phyloP scores from a whole-genome alignment of 1,140 invertebrate genomes.

The Alviniconcha marisindica region DNA sequence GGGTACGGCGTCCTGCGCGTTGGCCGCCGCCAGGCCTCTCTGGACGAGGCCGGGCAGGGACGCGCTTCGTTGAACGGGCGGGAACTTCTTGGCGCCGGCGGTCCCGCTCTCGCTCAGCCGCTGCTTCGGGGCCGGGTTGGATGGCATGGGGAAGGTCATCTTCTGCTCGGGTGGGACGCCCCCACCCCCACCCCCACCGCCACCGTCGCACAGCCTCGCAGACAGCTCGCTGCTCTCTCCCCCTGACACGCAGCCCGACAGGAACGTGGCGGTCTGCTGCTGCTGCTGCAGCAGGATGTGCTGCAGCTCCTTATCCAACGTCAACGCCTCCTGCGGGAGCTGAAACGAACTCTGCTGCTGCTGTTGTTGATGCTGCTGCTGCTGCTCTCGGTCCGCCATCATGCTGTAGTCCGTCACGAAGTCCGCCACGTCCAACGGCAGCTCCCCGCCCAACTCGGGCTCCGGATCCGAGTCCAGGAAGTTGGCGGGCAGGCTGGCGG shows the following conservation, averaged over 20 bases:
- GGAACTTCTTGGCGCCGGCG: constrained; percentile 9
- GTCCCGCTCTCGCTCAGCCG: constrained; percentile 28
- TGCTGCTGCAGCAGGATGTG: neutral
- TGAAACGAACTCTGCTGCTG: no score
- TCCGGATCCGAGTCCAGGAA: neutral
- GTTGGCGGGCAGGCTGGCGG: neutral
- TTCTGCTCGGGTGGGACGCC: constrained; percentile 40
- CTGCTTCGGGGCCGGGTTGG: constrained; percentile 38
- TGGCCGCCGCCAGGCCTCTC: neutral
- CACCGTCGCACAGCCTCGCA: no score
- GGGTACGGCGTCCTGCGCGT: neutral
- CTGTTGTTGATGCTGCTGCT: neutral
- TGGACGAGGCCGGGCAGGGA: constrained; percentile 41
- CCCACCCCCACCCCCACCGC: neutral
- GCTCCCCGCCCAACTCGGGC: constrained; percentile 38
- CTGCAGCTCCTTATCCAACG: neutral
- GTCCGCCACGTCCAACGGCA: constrained; percentile 60
- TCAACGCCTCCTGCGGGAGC: neutral
- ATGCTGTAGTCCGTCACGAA: constrained; percentile 55
- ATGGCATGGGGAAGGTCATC: constrained; percentile 41
- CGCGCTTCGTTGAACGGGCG: constrained; percentile 36
- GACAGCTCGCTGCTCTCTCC: neutral
- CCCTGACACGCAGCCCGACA: neutral
- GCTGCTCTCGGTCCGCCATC: neutral
- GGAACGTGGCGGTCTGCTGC: neutral